Conservation (phyloP, 2,113 vertebrate species). For the Periophthalmodon schlosseri region DNA sequence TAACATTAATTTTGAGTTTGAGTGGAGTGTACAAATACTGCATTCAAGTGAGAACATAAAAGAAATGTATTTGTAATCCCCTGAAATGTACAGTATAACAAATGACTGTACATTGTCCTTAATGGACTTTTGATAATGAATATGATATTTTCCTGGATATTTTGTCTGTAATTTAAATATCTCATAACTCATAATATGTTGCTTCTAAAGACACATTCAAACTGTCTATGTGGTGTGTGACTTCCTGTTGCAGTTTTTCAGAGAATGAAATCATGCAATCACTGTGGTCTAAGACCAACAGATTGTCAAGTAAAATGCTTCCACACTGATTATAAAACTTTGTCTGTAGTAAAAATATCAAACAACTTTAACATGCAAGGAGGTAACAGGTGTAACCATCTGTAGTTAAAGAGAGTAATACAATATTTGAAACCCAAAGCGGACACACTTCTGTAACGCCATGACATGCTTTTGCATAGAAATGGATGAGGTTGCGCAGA, state of each 20-base stretch:
- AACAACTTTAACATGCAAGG: constrained; percentile 76
- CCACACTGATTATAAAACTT: constrained; percentile 69
- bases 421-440: constrained; percentile 39
- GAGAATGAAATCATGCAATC: constrained; percentile 32
- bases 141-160: neutral
- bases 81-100: neutral
- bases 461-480: constrained; percentile 75
- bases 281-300: constrained; percentile 30
- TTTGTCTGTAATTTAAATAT: constrained; percentile 1
- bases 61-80: constrained; percentile 4
- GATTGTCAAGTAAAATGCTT: constrained; percentile 65
- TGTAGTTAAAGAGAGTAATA: constrained; percentile 47
- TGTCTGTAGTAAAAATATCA: constrained; percentile 80
- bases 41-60: neutral
- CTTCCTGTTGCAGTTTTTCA: constrained; percentile 23
- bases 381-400: constrained; percentile 61
- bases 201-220: constrained; percentile 44
- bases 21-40: neutral
- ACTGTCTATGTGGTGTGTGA: constrained; percentile 36
- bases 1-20: constrained; percentile 13
- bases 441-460: constrained; percentile 59
- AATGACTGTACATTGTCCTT: constrained; percentile 4
- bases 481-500: constrained; percentile 35
- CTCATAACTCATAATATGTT: constrained; percentile 19
- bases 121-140: neutral